Evolutionary conservation across 1,140 invertebrate species (phyloP), one percentile per base, ranked within the genome.

Genomic region (Halyomorpha halys): DNA sequence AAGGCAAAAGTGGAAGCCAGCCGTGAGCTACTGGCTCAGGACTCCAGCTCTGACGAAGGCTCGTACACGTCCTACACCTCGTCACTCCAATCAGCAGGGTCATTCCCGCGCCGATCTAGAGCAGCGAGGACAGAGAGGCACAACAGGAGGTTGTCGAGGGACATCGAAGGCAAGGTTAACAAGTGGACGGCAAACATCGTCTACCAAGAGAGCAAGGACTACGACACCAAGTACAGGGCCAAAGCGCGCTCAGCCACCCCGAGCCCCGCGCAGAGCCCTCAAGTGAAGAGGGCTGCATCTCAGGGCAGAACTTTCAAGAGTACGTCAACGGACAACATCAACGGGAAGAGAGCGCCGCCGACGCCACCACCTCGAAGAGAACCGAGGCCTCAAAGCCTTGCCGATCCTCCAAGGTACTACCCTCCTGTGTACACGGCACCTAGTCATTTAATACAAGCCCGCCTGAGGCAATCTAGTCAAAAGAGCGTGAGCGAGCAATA

Each of bases 71-170:
- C 62, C 45, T 65, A 65, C 23, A 23, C 59, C 18, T 69, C 69
- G 44, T 56, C 53, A 23, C 18, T 56, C 6, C 53, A 56, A 1
- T 65, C 69, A 68, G 81, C 79, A 49, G 80, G 79, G 27, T 81
- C 78, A 5, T 72, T 77, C 44, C 81, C 73, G 64, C 74, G 77
- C 18, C 75, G 76, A 63, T 80, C 81, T 25, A 77, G 87, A 61
- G 81, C 82, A 19, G 86, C 87, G 0, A 78, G 88, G 68, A 90
- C 86, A 56, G 88, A 90, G 73, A 78, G 88, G 34, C 88, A 89
- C 69, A 81, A 87, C 54, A 86, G 86, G 71, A 76, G 88, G 39
- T 75, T 87, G 59, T 87, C 84, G 4, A 78, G 82, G 44, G 86
- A 88, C 65, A 84, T 86, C 44, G 81, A 71, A n/a, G 27, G 51